These are phyloP conservation scores for Copsychus sechellarum DNA, from an alignment of 2,113 vertebrate species.

Conservation along the genomic window DNA sequence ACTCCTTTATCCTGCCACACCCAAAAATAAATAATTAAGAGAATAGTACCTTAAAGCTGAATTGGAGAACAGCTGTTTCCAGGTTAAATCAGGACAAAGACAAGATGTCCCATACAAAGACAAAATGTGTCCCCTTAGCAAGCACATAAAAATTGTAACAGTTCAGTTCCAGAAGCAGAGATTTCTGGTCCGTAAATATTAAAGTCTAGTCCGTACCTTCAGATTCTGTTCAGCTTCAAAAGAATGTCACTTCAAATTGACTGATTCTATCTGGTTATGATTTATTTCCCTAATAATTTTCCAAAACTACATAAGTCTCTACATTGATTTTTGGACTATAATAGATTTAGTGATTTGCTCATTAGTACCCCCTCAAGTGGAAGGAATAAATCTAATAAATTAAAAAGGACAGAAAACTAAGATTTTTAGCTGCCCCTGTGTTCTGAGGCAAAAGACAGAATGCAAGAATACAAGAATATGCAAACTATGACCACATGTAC, in stretches of 20 bases:
- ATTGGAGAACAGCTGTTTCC: neutral
- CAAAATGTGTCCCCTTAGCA: neutral
- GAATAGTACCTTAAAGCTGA: neutral
- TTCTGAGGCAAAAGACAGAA: neutral
- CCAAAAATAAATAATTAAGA: neutral
- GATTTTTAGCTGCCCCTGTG: neutral
- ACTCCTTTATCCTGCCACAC: neutral
- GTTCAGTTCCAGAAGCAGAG: neutral
- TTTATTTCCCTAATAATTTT: neutral
- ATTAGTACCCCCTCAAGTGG: neutral
- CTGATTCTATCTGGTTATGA: neutral
- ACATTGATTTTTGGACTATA: neutral
- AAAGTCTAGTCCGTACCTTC: neutral
- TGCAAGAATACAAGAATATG: neutral
- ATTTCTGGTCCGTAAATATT: neutral
- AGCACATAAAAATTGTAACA: neutral
- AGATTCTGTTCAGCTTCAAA: neutral
- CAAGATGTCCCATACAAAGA: neutral
- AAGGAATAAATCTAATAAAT: neutral
- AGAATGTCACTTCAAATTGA: neutral
- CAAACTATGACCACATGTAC: neutral
- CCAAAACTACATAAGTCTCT: neutral
- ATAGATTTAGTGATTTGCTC: neutral
- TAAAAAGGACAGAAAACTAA: neutral
- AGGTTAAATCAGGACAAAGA: neutral